Conservation (phyloP, 2,888 invertebrate species). For the Cataglyphis cursor region DNA sequence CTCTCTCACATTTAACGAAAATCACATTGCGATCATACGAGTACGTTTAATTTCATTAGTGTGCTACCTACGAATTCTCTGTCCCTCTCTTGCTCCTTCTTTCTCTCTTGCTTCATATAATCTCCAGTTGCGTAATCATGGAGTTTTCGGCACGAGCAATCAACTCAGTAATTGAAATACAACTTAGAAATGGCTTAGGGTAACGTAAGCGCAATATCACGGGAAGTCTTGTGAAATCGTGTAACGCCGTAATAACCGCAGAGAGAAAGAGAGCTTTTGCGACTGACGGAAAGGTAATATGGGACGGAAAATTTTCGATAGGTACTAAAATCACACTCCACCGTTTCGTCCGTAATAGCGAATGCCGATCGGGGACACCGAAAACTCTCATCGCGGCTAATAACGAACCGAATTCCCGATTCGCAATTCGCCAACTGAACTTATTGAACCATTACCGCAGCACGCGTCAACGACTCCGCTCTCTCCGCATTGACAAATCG, state of each 20-base stretch:
- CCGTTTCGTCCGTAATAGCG: neutral
- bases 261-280: neutral
- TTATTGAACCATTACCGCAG: constrained; percentile 50
- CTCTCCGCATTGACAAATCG: constrained; percentile 42
- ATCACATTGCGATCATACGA: constrained; percentile 39
- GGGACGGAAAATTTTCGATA: constrained; percentile 2
- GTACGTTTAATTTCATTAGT: constrained; percentile 50
- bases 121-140: constrained; percentile 20
- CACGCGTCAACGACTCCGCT: constrained; percentile 38
- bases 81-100: neutral
- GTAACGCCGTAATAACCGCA: constrained; percentile 8
- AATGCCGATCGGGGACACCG: neutral
- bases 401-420: constrained; percentile 48
- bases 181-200: constrained; percentile 26
- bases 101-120: constrained; percentile 1
- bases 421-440: constrained; percentile 37
- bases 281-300: neutral
- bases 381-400: constrained; percentile 30
- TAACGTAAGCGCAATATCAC: neutral
- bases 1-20: constrained; percentile 24
- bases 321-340: constrained; percentile 10
- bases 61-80: constrained; percentile 26
- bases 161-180: constrained; percentile 34
- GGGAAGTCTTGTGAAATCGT: neutral
- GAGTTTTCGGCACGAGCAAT: constrained; percentile 44